Conservation (phyloP, 2,113 vertebrate species). For the Illadopsis cleaveri region DNA sequence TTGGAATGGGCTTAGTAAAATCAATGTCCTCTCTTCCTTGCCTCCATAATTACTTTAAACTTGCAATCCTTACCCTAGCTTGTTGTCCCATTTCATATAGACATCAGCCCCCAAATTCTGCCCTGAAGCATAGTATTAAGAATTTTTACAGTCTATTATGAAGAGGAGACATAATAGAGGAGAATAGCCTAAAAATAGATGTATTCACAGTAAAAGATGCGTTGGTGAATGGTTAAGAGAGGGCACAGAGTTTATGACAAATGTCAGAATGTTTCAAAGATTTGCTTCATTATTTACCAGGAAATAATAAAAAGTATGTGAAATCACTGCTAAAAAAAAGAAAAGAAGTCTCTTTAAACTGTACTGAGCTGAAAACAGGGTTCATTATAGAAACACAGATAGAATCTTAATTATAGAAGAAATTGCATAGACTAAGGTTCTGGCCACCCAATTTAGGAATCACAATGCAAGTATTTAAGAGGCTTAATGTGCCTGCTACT, state of each 20-base stretch:
- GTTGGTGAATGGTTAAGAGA: neutral
- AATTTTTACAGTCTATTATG: neutral
- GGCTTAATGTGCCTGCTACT: constrained; percentile 43
- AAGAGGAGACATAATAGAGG: neutral
- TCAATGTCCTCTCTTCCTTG: neutral
- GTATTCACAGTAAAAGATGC: neutral
- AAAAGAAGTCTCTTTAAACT: neutral
- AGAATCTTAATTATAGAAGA: constrained; percentile 55
- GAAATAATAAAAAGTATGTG: neutral
- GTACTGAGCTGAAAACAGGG: neutral
- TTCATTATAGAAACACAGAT: constrained; percentile 22
- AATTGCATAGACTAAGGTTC: constrained; percentile 25
- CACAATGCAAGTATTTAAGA: constrained; percentile 55
- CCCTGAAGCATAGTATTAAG: neutral
- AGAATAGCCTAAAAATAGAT: neutral
- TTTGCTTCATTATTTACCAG: neutral
- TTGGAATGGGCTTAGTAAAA: neutral
- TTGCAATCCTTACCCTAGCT: neutral
- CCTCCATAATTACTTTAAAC: neutral
- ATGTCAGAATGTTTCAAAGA: neutral
- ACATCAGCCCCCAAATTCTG: neutral
- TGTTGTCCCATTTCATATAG: neutral
- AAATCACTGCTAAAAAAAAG: neutral
- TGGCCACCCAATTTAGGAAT: constrained; percentile 39
- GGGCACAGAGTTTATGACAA: neutral